Conservation (phyloP, 2,797 vertebrate genomes). For the Pantherophis alleghaniensis region DNA sequence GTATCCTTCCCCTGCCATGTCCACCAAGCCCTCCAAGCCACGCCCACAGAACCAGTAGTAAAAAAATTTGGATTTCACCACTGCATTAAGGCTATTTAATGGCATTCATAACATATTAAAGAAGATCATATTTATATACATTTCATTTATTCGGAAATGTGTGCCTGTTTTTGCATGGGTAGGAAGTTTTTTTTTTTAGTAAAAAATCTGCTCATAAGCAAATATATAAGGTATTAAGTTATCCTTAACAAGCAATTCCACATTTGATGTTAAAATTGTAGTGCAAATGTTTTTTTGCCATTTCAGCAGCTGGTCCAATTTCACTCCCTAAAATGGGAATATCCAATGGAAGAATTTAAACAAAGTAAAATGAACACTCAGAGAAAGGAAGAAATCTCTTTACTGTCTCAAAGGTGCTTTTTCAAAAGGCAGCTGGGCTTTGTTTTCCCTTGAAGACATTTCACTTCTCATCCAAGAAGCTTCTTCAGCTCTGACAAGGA, state of each 20-base stretch:
- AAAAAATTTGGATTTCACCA: too few species aligned
- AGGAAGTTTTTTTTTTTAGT: slow-evolving; percentile 23
- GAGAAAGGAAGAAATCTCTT: neutral
- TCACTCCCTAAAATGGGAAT: slow-evolving; percentile 5
- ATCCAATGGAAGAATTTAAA: slow-evolving; percentile 29
- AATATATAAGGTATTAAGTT: slow-evolving; percentile 54
- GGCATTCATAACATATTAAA: slow-evolving; percentile 60
- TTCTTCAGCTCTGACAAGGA: too few species aligned
- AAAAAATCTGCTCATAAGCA: slow-evolving; percentile 44
- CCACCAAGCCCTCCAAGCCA: too few species aligned
- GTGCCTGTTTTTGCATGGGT: slow-evolving; percentile 43
- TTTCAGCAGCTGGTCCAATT: slow-evolving; percentile 17
- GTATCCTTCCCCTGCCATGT: too few species aligned
- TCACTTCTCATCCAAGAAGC: too few species aligned
- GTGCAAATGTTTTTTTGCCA: slow-evolving; percentile 30
- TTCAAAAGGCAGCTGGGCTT: neutral
- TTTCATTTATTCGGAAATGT: slow-evolving; percentile 58
- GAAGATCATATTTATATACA: slow-evolving; percentile 42
- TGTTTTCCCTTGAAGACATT: too few species aligned
- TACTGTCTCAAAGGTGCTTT: neutral
- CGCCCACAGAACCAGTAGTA: too few species aligned
- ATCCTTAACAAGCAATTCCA: slow-evolving; percentile 39
- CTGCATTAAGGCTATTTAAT: neutral
- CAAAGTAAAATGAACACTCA: slow-evolving; percentile 23
- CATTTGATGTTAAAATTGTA: slow-evolving; percentile 11